Conservation (phyloP, 2,113 vertebrate genomes). For the rabbit (Oryctolagus cuniculus) region mOryCun1.1 NC_091451.1:10114501-10115000, state of each 20-base stretch:
- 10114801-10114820: neutral
- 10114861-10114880: no score
- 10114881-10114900: no score
- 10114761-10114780: neutral
- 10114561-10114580: slow-evolving; percentile 23
- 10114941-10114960: no score
- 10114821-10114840: no score
- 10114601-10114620: slow-evolving; percentile 51
- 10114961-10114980: no score
- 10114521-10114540: slow-evolving; percentile 53
- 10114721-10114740: slow-evolving; percentile 17
- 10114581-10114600: slow-evolving; percentile 48
- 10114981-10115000: no score
- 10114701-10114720: neutral
- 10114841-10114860: no score
- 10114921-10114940: no score
- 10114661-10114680: neutral
- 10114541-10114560: slow-evolving; percentile 2
- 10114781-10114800: slow-evolving; percentile 14
- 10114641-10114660: slow-evolving; percentile 18
- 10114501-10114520: neutral
- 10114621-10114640: neutral
- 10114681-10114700: neutral
- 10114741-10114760: neutral
- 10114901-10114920: no score